phyloP scores from a whole-genome alignment of 2,797 vertebrate species.

The Neosilurus hyrtlii region DNA sequence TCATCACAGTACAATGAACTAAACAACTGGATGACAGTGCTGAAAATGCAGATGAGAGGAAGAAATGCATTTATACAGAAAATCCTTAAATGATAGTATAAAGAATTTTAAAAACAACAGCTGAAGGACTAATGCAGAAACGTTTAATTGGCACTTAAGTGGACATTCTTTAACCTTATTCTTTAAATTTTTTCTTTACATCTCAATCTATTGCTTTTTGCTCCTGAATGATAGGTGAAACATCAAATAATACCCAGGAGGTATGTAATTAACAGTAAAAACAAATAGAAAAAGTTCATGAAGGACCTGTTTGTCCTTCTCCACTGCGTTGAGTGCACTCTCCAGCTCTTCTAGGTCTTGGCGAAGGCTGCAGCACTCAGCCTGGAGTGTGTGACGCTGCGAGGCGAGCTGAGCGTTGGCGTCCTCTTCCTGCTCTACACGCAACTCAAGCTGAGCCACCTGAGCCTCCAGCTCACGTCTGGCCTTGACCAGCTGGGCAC shows the following conservation, averaged over 20 bases:
- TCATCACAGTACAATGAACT: constrained; percentile 24
- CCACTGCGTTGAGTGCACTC: constrained; percentile 59
- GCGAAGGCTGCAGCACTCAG: constrained; percentile 69
- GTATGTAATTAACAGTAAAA: background rate
- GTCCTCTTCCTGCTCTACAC: constrained; percentile 73
- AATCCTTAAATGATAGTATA: background rate
- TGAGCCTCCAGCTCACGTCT: constrained; percentile 69
- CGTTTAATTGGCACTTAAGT: background rate
- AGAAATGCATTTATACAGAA: background rate
- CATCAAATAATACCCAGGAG: background rate
- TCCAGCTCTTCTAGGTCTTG: constrained; percentile 73
- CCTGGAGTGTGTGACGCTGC: constrained; percentile 69
- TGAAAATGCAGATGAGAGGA: constrained; percentile 6
- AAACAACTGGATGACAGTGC: constrained; percentile 16
- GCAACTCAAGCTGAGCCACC: constrained; percentile 67
- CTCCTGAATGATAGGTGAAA: background rate
- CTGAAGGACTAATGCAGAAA: background rate
- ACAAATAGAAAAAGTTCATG: background rate
- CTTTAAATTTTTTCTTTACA: background rate
- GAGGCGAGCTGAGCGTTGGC: constrained; percentile 64
- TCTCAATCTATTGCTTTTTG: background rate
- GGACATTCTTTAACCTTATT: background rate
- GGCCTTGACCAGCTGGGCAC: constrained; percentile 67
- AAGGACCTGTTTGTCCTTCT: constrained; percentile 68
- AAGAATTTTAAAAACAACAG: background rate